Evolutionary conservation across 2,797 vertebrate genomes (phyloP).

Genomic region (Parotocinclus haroldoi): DNA sequence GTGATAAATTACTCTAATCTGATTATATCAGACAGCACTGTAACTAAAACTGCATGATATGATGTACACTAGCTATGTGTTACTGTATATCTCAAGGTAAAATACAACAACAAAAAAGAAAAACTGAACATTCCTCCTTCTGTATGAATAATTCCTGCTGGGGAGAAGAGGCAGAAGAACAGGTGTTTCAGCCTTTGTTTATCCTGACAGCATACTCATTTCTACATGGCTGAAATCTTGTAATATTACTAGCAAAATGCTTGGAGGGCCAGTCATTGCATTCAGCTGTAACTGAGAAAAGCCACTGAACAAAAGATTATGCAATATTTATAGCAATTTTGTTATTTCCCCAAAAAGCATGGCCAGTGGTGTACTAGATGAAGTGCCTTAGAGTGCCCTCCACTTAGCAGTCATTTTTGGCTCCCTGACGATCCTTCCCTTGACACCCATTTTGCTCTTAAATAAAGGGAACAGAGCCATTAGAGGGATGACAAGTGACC

Average conservation of each 20-base stretch:
- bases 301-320: slow-evolving; percentile 43
- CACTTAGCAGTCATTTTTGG: slow-evolving; percentile 46
- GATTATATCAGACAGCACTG: too few species aligned
- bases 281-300: slow-evolving; percentile 26
- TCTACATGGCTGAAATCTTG: slow-evolving; percentile 15
- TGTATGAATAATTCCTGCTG: slow-evolving; percentile 14
- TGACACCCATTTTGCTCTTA: slow-evolving; percentile 40
- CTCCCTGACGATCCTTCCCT: slow-evolving; percentile 38
- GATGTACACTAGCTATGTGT: too few species aligned
- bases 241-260: not conserved
- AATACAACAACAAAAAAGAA: not conserved
- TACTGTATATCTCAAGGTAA: not conserved
- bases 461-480: slow-evolving; percentile 43
- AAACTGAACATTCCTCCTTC: not conserved
- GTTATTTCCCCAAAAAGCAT: slow-evolving; percentile 41
- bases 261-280: not conserved
- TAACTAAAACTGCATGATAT: too few species aligned
- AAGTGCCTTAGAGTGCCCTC: slow-evolving; percentile 47
- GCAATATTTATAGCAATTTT: slow-evolving; percentile 44
- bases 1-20: too few species aligned
- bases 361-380: slow-evolving; percentile 37
- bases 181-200: slow-evolving; percentile 18
- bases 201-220: slow-evolving; percentile 38
- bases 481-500: slow-evolving; percentile 40
- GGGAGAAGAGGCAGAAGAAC: slow-evolving; percentile 18